Conservation (phyloP, 2,113 vertebrate species). For the Ictalurus punctatus region DNA sequence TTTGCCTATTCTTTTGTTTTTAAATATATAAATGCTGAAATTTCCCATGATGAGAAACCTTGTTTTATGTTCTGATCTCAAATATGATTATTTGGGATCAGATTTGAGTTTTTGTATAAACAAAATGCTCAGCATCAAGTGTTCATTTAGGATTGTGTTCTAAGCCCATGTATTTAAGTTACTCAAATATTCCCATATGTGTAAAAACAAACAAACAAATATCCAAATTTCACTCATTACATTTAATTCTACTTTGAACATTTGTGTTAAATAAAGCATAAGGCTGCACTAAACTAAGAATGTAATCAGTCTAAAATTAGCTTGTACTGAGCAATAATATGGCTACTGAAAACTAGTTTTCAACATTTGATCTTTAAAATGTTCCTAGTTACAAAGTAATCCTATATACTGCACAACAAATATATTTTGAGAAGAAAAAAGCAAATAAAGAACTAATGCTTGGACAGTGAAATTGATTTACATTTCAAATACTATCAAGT, state of each 20-base stretch:
- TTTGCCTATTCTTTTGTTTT: too few species aligned
- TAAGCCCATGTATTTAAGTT: neutral
- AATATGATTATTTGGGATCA: too few species aligned
- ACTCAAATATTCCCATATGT: neutral
- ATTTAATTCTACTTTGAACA: neutral
- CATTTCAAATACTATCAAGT: neutral
- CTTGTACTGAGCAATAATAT: neutral
- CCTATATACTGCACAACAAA: neutral
- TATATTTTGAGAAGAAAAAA: neutral
- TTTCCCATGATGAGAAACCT: too few species aligned
- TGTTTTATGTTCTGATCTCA: too few species aligned
- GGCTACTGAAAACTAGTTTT: neutral
- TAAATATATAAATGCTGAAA: too few species aligned
- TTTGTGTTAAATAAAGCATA: neutral
- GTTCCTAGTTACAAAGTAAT: neutral
- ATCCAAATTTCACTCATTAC: neutral
- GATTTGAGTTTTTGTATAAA: too few species aligned
- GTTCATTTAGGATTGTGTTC: too few species aligned
- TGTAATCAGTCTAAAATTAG: neutral
- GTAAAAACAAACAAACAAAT: neutral
- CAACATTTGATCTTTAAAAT: neutral
- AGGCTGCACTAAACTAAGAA: neutral
- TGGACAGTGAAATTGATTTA: neutral
- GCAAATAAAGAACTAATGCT: too few species aligned
- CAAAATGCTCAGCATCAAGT: too few species aligned